Evolutionary conservation across 2,888 invertebrate species (phyloP).

Genomic region (Cecidostiba fungosa): DNA sequence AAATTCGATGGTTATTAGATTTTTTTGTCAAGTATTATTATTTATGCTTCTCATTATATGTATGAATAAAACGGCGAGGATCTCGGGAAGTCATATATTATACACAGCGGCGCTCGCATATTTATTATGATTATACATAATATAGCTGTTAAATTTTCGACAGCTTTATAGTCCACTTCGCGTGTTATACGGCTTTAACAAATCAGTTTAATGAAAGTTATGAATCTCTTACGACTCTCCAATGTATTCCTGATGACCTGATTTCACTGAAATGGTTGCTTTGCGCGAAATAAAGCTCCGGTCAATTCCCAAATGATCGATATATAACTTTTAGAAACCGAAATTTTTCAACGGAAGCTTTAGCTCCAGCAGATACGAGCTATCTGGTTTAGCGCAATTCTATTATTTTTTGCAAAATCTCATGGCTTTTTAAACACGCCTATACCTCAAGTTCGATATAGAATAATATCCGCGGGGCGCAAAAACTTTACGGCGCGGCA

Average conservation of each 20-base stretch:
- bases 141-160: neutral
- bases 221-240: neutral
- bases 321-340: neutral
- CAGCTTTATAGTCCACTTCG: neutral
- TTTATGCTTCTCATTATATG: no score
- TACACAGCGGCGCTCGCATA: neutral
- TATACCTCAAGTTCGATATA: neutral
- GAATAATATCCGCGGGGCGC: constrained; percentile 13
- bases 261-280: neutral
- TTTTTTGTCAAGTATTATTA: no score
- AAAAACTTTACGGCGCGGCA: constrained; percentile 21
- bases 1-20: no score
- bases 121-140: neutral
- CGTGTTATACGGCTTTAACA: no score
- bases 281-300: neutral
- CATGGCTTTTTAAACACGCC: neutral
- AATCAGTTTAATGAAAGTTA: neutral
- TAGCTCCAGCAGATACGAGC: constrained; percentile 32
- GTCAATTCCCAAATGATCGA: no score
- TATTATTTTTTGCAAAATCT: neutral
- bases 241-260: neutral
- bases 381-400: constrained; percentile 12
- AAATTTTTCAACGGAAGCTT: no score
- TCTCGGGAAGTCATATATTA: no score
- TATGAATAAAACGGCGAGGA: no score